Percentiles rank a stretch among this genome's conserved stretches.
Conservation (phyloP, 2,113 vertebrate species). For the Fulmarus glacialis region DNA sequence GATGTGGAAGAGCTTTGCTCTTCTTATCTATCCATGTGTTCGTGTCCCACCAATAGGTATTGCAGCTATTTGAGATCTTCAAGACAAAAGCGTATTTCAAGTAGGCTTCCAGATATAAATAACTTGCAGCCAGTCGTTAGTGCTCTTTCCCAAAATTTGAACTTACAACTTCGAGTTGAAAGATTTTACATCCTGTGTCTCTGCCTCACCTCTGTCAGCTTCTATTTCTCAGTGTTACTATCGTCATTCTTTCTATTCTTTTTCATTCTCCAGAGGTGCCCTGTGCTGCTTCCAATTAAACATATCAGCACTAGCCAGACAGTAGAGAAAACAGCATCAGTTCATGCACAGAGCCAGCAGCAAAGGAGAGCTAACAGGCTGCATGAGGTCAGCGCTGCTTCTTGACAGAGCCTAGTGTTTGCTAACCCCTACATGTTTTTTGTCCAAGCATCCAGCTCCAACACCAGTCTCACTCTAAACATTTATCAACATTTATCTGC, state of each 20-base stretch:
- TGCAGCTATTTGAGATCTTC: background rate
- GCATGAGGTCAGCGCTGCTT: background rate
- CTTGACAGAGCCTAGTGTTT: background rate
- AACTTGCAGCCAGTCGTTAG: background rate
- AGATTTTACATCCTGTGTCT: background rate
- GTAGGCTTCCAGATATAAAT: background rate
- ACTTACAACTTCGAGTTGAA: background rate
- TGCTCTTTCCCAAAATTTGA: background rate
- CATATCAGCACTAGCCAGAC: background rate
- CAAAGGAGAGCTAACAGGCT: background rate
- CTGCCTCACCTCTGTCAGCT: background rate
- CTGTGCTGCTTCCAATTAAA: background rate
- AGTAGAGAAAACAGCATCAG: background rate
- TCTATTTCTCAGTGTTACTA: background rate
- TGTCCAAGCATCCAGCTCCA: background rate
- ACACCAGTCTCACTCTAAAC: background rate
- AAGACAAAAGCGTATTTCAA: background rate
- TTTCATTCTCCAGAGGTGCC: background rate
- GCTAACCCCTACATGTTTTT: background rate
- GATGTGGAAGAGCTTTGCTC: background rate
- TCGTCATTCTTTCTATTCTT: background rate
- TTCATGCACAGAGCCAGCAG: background rate
- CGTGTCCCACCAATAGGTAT: background rate
- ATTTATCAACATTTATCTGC: background rate
- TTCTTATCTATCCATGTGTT: background rate